These are phyloP conservation scores for Oxygymnocypris stewartii DNA, from an alignment of 2,113 vertebrate genomes.

Conservation along the genomic window DNA sequence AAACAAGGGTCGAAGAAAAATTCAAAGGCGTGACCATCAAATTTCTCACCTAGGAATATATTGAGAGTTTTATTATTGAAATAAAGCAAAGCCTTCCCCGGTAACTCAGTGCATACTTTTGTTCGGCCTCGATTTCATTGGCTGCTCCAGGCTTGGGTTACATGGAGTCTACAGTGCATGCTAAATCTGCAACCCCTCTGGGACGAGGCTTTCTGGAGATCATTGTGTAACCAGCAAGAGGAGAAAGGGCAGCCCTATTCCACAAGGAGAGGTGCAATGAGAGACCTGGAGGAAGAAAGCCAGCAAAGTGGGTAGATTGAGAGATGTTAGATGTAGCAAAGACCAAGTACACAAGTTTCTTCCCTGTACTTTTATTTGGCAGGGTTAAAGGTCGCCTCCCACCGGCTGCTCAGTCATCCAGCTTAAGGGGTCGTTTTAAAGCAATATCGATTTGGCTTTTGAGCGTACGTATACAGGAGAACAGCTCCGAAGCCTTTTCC, in stretches of 20 bases:
- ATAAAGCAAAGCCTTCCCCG: constrained; percentile 21
- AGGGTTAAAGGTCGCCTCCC: constrained; percentile 65
- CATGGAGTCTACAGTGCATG: constrained; percentile 23
- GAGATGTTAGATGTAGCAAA: constrained; percentile 46
- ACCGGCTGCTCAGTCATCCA: constrained; percentile 52
- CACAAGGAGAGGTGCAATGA: constrained; percentile 49
- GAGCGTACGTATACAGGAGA: constrained; percentile 22
- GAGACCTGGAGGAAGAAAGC: constrained; percentile 44
- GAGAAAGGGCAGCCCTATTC: constrained; percentile 46
- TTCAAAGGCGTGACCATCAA: background rate
- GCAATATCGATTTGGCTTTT: constrained; percentile 53
- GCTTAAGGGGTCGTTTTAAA: constrained; percentile 53
- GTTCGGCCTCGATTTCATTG: constrained; percentile 22
- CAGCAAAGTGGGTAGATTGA: constrained; percentile 46
- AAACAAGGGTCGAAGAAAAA: background rate
- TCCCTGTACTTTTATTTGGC: constrained; percentile 54
- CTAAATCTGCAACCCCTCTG: constrained; percentile 22
- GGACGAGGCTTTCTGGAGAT: constrained; percentile 32
- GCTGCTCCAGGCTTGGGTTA: constrained; percentile 24
- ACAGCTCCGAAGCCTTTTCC: constrained; percentile 28
- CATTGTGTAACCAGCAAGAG: constrained; percentile 65
- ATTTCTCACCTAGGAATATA: background rate
- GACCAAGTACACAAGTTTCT: constrained; percentile 46
- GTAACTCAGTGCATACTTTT: background rate
- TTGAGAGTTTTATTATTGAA: constrained; percentile 6